phyloP scores from a whole-genome alignment of 2,888 invertebrate species.

The Andrena hattorfiana region DNA sequence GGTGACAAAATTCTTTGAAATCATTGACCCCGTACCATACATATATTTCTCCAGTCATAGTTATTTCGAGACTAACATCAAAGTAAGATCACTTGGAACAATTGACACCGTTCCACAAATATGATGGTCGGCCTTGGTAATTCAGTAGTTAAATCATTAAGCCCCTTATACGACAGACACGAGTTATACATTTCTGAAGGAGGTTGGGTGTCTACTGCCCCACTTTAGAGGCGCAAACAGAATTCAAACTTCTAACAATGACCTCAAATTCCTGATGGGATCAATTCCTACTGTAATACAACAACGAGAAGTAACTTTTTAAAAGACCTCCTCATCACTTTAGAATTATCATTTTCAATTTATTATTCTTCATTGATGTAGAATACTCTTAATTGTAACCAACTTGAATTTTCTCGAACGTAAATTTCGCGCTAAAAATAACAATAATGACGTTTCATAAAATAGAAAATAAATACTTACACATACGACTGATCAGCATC shows the following conservation, averaged over 20 bases:
- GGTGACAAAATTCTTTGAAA: neutral
- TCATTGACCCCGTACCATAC: neutral
- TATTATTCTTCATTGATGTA: too few species aligned
- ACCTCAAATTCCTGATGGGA: neutral
- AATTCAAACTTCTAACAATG: neutral
- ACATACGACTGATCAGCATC: conserved; percentile 66
- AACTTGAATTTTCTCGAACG: too few species aligned
- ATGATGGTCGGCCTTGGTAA: conserved; percentile 37
- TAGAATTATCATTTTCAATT: neutral
- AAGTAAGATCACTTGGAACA: conserved; percentile 21
- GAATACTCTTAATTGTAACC: neutral
- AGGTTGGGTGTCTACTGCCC: neutral
- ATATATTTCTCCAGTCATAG: neutral
- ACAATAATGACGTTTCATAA: conserved; percentile 1
- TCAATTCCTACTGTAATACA: neutral
- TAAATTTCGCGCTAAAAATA: too few species aligned
- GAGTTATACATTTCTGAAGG: conserved; percentile 28
- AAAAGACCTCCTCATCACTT: neutral
- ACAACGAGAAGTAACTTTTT: neutral
- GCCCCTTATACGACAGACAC: conserved; percentile 13
- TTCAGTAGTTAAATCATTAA: conserved; percentile 32
- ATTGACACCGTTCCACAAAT: conserved; percentile 44
- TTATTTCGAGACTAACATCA: conserved; percentile 17
- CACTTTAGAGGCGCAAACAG: neutral
- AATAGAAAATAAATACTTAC: conserved; percentile 49